Conservation (phyloP, 2,113 vertebrate genomes). For the Tylochromis polylepis region DNA sequence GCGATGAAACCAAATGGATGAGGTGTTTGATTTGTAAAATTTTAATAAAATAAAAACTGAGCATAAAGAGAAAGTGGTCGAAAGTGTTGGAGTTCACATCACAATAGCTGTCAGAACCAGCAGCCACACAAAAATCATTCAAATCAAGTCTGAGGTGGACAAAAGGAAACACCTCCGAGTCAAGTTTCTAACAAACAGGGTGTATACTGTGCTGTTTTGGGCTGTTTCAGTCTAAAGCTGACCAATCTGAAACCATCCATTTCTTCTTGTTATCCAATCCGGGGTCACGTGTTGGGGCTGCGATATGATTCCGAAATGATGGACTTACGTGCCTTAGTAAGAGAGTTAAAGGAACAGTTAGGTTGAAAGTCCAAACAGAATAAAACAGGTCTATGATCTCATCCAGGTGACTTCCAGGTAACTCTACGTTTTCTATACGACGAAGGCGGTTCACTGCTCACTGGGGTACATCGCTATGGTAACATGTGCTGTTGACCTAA, state of each 20-base stretch:
- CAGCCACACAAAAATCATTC: too few relatives aligned
- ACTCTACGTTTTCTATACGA: neutral
- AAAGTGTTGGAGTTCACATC: too few relatives aligned
- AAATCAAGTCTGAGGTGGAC: neutral
- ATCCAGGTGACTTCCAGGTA: neutral
- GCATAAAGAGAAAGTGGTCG: too few relatives aligned
- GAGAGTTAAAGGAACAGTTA: neutral
- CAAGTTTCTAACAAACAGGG: neutral
- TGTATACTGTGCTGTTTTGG: too few relatives aligned
- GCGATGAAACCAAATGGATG: neutral
- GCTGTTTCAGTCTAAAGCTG: neutral
- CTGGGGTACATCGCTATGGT: neutral
- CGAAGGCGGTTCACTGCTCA: neutral
- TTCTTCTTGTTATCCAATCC: too few relatives aligned
- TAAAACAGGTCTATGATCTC: neutral
- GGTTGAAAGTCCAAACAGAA: neutral
- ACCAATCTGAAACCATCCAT: too few relatives aligned
- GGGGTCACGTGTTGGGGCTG: neutral
- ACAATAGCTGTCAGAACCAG: too few relatives aligned
- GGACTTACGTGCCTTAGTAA: neutral
- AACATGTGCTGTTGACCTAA: neutral
- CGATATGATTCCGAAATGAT: neutral
- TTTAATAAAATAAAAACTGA: neutral
- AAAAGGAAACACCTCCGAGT: neutral
- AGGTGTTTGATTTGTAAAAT: neutral